Percentiles rank a stretch among this genome's conserved stretches.
Conservation (phyloP, 2,113 vertebrate genomes). For the Colistium nudipinnis region DNA sequence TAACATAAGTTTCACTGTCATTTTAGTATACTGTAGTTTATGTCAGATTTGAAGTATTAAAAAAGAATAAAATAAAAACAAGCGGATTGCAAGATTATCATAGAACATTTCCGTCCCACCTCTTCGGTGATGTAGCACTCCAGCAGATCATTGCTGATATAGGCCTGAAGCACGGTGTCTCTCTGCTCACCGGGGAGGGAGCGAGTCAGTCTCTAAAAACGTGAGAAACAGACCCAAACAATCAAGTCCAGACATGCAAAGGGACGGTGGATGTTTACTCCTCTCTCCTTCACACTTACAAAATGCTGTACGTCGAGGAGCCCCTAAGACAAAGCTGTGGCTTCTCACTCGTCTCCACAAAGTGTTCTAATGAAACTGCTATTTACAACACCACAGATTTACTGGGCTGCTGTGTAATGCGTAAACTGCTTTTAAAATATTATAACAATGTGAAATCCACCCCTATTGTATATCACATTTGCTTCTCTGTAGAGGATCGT, state of each 20-base stretch:
- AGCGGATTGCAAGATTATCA: no score
- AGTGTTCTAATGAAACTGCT: not conserved
- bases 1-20: no score
- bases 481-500: not conserved
- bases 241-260: not conserved
- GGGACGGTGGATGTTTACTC: not conserved
- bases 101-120: constrained; percentile 47
- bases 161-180: constrained; percentile 92
- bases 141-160: constrained; percentile 91
- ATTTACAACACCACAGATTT: no score
- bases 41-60: no score
- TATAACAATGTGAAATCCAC: not conserved
- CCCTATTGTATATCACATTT: not conserved
- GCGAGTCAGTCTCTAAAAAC: constrained; percentile 89
- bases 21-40: no score
- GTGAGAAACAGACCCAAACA: constrained; percentile 19
- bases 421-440: not conserved
- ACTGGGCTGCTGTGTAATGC: no score
- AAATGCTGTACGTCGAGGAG: not conserved
- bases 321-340: not conserved
- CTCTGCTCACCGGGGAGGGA: constrained; percentile 94
- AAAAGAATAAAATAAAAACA: no score
- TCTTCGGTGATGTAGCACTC: constrained; percentile 79
- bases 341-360: not conserved
- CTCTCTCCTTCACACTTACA: not conserved